Percentiles rank a stretch among this genome's conserved stretches.
Conservation (phyloP, 2,888 invertebrate genomes). For the Pheosia tremula region DNA sequence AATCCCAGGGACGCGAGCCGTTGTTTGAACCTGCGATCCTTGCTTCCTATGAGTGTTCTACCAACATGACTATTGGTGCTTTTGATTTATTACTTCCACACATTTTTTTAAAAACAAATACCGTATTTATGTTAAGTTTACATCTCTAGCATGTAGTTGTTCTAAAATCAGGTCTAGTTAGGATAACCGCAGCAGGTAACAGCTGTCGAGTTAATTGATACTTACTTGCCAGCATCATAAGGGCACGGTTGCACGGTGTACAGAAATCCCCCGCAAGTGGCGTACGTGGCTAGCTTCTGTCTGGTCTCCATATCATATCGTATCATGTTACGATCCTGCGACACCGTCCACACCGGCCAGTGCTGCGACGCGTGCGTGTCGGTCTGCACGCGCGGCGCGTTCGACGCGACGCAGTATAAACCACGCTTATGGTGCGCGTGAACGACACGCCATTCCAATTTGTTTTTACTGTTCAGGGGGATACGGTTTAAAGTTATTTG, state of each 20-base stretch:
- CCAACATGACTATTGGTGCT: too few relatives aligned
- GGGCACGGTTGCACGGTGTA: conserved; percentile 87
- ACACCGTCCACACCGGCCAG: conserved; percentile 84
- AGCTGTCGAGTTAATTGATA: conserved; percentile 15
- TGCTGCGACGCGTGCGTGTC: conserved; percentile 15
- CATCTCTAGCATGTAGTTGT: too few relatives aligned
- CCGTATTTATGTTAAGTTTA: too few relatives aligned
- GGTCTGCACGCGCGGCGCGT: conserved; percentile 61
- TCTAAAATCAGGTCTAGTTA: too few relatives aligned
- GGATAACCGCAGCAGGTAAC: too few relatives aligned
- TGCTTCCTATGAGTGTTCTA: too few relatives aligned
- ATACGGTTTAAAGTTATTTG: conserved; percentile 4
- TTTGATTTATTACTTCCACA: too few relatives aligned
- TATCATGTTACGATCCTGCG: conserved; percentile 85
- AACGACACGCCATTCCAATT: conserved; percentile 57
- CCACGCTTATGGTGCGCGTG: conserved; percentile 83
- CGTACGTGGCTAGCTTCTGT: conserved; percentile 63
- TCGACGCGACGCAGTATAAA: conserved; percentile 85
- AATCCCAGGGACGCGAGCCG: too few relatives aligned
- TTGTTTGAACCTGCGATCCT: too few relatives aligned
- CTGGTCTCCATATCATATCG: conserved; percentile 71
- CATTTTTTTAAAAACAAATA: too few relatives aligned
- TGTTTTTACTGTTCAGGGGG: conserved; percentile 59
- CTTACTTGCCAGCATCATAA: conserved; percentile 87
- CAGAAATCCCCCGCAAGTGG: conserved; percentile 87